A percentile compares a stretch with the other conserved stretches of the same genome.
These are phyloP conservation scores for Drosophila subobscura DNA, from an alignment of 1,140 invertebrate genomes.

Conservation along the genomic window DNA sequence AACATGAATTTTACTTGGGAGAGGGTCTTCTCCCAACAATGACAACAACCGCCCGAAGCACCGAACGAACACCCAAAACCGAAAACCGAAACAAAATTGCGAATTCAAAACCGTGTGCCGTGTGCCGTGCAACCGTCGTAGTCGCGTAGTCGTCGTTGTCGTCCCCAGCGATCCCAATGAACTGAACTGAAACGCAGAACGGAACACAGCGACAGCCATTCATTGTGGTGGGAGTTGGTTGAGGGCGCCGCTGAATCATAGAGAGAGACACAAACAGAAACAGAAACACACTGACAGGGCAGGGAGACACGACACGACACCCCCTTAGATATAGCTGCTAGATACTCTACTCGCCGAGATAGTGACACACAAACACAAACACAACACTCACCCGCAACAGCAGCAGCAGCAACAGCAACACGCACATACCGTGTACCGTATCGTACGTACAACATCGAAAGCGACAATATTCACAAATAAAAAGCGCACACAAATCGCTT, in stretches of 20 bases:
- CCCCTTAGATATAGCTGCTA: constrained; percentile 62
- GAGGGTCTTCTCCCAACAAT: too few relatives aligned
- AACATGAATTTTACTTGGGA: constrained; percentile 71
- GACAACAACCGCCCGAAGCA: constrained; percentile 30
- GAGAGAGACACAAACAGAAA: constrained; percentile 29
- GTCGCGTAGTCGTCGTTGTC: background rate
- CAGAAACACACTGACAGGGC: constrained; percentile 15
- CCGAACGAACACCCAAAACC: constrained; percentile 11
- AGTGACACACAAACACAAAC: constrained; percentile 48
- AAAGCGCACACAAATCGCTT: constrained; percentile 68
- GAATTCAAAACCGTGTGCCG: constrained; percentile 42
- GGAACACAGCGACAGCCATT: constrained; percentile 46
- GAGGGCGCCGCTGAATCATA: constrained; percentile 62
- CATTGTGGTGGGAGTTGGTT: constrained; percentile 67
- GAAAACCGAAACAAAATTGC: constrained; percentile 17
- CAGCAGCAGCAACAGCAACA: constrained; percentile 10
- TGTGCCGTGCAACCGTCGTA: constrained; percentile 23
- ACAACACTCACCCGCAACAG: constrained; percentile 3
- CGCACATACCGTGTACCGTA: constrained; percentile 38
- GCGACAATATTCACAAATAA: constrained; percentile 40
- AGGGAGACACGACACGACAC: constrained; percentile 32
- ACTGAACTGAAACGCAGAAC: constrained; percentile 29
- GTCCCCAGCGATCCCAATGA: too few relatives aligned
- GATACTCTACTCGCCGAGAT: constrained; percentile 52
- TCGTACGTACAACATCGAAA: constrained; percentile 44